phyloP scores from a whole-genome alignment of 2,888 invertebrate species.

The Meteorus colon region DNA sequence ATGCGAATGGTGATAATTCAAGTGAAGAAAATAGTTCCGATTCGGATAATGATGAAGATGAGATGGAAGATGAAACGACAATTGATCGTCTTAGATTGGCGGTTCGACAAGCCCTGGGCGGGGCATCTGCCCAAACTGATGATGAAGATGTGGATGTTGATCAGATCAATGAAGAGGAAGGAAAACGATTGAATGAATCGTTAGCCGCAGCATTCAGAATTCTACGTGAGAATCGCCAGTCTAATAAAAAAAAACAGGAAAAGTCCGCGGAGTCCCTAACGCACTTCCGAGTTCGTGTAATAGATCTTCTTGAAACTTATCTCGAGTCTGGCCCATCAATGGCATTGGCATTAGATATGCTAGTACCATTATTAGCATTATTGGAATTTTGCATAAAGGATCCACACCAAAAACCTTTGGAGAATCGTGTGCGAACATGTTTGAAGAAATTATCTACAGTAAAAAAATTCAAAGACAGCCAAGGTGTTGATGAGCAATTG shows the following conservation, averaged over 20 bases:
- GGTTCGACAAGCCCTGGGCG: constrained; percentile 82
- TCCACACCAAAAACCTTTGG: constrained; percentile 80
- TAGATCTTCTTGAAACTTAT: constrained; percentile 84
- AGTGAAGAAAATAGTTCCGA: constrained; percentile 63
- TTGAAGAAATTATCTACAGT: constrained; percentile 78
- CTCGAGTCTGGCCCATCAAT: constrained; percentile 82
- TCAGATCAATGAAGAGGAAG: constrained; percentile 85
- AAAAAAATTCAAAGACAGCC: constrained; percentile 77
- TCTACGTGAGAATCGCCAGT: constrained; percentile 70
- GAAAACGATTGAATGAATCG: constrained; percentile 82
- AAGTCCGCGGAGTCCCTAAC: constrained; percentile 81
- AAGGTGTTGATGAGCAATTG: constrained; percentile 76
- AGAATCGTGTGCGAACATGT: constrained; percentile 78
- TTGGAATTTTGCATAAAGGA: constrained; percentile 83
- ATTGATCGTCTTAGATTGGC: constrained; percentile 83
- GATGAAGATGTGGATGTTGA: constrained; percentile 83
- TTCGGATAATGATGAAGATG: constrained; percentile 70
- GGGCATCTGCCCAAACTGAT: constrained; percentile 77
- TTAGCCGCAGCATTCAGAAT: constrained; percentile 84
- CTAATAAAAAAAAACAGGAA: constrained; percentile 74
- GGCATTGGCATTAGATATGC: constrained; percentile 81
- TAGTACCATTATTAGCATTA: constrained; percentile 80
- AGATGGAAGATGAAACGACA: constrained; percentile 78
- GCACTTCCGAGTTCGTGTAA: constrained; percentile 83
- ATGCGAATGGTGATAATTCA: constrained; percentile 63